Evolutionary conservation across 2,113 vertebrate genomes (phyloP).

Genomic region (Peromyscus polionotus): DNA sequence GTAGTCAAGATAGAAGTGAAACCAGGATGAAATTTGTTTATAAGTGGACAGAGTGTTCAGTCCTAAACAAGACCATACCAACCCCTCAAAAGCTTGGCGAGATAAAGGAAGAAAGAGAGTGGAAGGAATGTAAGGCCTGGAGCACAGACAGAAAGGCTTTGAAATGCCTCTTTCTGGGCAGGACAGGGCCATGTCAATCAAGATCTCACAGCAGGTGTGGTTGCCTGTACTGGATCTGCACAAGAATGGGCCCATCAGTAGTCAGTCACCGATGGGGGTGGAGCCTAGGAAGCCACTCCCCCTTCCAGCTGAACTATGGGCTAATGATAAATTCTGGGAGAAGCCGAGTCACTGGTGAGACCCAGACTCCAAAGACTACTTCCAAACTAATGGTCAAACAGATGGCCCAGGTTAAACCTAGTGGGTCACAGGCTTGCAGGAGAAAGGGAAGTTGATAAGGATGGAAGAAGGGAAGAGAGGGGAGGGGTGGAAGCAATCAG

Average conservation of each 20-base stretch:
- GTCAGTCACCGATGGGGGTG: background rate
- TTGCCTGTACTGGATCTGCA: too few relatives aligned
- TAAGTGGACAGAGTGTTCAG: background rate
- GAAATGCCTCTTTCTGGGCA: background rate
- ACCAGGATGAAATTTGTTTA: background rate
- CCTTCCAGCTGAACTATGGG: background rate
- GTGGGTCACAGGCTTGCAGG: background rate
- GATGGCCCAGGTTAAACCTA: background rate
- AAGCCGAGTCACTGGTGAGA: background rate
- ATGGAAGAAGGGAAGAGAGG: background rate
- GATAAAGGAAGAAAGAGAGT: background rate
- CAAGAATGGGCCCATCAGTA: background rate
- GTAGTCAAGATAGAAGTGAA: rapidly evolving
- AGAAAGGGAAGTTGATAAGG: background rate
- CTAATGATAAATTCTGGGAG: background rate
- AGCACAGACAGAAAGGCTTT: too few relatives aligned
- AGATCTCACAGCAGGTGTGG: background rate
- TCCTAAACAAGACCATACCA: background rate
- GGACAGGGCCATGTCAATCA: too few relatives aligned
- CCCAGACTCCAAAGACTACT: background rate
- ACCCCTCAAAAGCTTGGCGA: too few relatives aligned
- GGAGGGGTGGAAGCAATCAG: background rate
- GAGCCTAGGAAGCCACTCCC: background rate
- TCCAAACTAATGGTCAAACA: background rate
- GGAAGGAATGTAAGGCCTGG: background rate